A percentile compares a stretch with the other conserved stretches of the same genome.
Evolutionary conservation across 1,140 invertebrate genomes (phyloP).

Genomic region (Hycleus phaleratus): DNA sequence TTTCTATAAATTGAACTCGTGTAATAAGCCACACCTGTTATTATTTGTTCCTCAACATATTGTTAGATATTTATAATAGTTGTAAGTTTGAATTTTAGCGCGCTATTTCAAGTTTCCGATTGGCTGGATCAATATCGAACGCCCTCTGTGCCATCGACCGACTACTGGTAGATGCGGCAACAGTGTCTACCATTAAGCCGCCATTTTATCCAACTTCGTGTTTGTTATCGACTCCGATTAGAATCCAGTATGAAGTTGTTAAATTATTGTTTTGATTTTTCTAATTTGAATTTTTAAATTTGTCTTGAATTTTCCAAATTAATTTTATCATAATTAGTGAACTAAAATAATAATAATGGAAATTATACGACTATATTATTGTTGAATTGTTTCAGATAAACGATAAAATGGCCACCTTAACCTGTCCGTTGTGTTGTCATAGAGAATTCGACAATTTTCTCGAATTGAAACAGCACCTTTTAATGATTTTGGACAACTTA

Average conservation of each 20-base stretch:
- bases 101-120: too few relatives aligned
- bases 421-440: conserved; percentile 57
- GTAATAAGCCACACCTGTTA: too few relatives aligned
- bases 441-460: conserved; percentile 50
- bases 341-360: too few relatives aligned
- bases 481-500: conserved; percentile 50
- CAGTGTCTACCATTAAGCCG: conserved; percentile 1
- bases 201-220: conserved; percentile 31
- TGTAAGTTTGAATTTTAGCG: too few relatives aligned
- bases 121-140: too few relatives aligned
- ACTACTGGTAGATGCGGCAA: too few relatives aligned
- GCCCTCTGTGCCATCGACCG: too few relatives aligned
- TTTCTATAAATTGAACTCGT: too few relatives aligned
- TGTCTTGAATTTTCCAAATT: conserved; percentile 6
- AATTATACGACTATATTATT: too few relatives aligned
- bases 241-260: conserved; percentile 30
- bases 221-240: background rate
- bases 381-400: background rate
- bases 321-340: too few relatives aligned
- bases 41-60: too few relatives aligned
- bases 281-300: conserved; percentile 11
- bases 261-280: conserved; percentile 6
- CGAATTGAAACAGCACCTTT: conserved; percentile 51
- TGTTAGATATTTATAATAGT: too few relatives aligned
- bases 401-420: conserved; percentile 27